These are phyloP conservation scores for Coptodon bakossiorum DNA, from an alignment of 2,113 vertebrate genomes.

Conservation along the genomic window DNA sequence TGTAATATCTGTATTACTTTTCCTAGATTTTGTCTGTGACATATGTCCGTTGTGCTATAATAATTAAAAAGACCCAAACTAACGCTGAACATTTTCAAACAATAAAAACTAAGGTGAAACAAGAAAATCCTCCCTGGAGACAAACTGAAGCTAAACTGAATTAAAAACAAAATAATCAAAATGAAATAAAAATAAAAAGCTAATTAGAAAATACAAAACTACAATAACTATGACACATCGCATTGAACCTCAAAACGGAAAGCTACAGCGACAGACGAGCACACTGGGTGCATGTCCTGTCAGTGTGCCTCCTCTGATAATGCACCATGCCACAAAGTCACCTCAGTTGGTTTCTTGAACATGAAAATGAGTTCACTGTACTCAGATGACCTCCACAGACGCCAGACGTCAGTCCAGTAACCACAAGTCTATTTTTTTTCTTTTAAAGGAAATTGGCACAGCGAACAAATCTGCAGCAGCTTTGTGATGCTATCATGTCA, in stretches of 20 bases:
- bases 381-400: neutral
- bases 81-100: neutral
- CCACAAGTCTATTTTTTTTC: neutral
- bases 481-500: neutral
- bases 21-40: neutral
- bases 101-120: neutral
- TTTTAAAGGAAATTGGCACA: neutral
- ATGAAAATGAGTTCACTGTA: neutral
- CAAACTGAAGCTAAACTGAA: neutral
- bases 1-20: neutral
- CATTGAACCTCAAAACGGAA: neutral
- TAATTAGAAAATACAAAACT: neutral
- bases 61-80: neutral
- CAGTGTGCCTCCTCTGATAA: neutral
- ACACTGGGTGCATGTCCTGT: neutral
- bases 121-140: neutral
- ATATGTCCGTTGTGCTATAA: neutral
- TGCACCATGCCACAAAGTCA: neutral
- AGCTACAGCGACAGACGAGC: neutral
- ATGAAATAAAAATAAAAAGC: neutral
- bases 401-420: neutral
- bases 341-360: neutral
- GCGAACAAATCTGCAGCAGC: neutral
- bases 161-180: neutral
- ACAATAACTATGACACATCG: neutral